Conservation (phyloP, 2,888 invertebrate species). For the Dexiosoma caninum region DNA sequence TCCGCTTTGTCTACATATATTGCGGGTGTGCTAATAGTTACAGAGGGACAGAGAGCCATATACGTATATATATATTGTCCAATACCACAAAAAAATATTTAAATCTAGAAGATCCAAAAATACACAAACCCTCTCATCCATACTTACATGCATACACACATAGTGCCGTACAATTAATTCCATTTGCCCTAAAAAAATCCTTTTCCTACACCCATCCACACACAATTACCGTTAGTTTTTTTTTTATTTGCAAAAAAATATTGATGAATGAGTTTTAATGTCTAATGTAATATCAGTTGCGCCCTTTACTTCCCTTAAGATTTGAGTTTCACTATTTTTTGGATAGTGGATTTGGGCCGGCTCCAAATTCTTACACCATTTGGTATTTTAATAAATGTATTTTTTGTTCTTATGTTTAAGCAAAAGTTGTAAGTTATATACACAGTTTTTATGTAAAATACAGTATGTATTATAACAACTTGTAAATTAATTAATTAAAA, state of each 20-base stretch:
- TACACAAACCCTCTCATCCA: slow-evolving; percentile 29
- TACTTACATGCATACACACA: background rate
- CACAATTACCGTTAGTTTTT: background rate
- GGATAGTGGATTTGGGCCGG: slow-evolving; percentile 54
- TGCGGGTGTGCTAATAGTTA: too few species aligned
- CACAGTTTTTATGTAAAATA: slow-evolving; percentile 62
- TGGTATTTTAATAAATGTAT: slow-evolving; percentile 57
- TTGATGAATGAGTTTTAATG: background rate
- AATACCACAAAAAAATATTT: too few species aligned
- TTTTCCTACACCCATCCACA: slow-evolving; percentile 17
- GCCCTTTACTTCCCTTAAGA: background rate
- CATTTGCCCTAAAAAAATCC: slow-evolving; percentile 2
- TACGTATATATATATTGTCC: too few species aligned
- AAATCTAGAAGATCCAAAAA: too few species aligned
- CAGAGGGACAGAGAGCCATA: too few species aligned
- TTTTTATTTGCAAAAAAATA: background rate
- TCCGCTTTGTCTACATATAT: too few species aligned
- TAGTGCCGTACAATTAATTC: background rate
- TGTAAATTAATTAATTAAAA: slow-evolving; percentile 55
- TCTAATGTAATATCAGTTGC: slow-evolving; percentile 4
- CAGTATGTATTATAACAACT: slow-evolving; percentile 57
- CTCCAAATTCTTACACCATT: slow-evolving; percentile 56
- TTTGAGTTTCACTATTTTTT: slow-evolving; percentile 28
- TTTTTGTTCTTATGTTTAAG: slow-evolving; percentile 61
- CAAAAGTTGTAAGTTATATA: slow-evolving; percentile 60